phyloP scores from a whole-genome alignment of 2,797 vertebrate genomes.

The Characodon lateralis region DNA sequence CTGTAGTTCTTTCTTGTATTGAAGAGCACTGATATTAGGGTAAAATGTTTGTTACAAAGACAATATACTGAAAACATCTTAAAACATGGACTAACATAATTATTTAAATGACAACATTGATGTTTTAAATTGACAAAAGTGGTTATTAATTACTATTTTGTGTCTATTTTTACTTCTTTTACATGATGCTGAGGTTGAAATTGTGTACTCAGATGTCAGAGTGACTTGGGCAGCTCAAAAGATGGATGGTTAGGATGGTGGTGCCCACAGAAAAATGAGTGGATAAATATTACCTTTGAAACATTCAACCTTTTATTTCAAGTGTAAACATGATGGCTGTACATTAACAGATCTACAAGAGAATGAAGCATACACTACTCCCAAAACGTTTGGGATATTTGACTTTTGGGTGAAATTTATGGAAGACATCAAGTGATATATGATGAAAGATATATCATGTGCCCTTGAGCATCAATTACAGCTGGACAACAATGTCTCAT shows the following conservation, averaged over 20 bases:
- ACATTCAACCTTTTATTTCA: neutral
- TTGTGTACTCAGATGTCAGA: constrained; percentile 9
- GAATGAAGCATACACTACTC: neutral
- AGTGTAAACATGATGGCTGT: neutral
- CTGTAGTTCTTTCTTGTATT: neutral
- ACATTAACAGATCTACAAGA: neutral
- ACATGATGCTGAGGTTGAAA: neutral
- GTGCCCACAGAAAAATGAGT: neutral
- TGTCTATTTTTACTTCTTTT: neutral
- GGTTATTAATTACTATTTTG: neutral
- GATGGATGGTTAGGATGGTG: neutral
- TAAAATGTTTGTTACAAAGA: too few relatives aligned
- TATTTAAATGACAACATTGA: neutral
- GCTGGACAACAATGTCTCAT: too few relatives aligned
- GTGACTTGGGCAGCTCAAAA: neutral
- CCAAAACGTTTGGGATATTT: too few relatives aligned
- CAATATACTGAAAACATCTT: too few relatives aligned
- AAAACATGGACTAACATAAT: neutral
- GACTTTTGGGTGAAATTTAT: too few relatives aligned
- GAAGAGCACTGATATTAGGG: neutral
- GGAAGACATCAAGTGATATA: too few relatives aligned
- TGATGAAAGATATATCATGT: too few relatives aligned
- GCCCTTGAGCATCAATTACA: too few relatives aligned
- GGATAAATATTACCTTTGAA: neutral
- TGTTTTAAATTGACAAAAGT: neutral